Conservation (phyloP, 2,888 invertebrate species). For the Diplazon laetatorius region DNA sequence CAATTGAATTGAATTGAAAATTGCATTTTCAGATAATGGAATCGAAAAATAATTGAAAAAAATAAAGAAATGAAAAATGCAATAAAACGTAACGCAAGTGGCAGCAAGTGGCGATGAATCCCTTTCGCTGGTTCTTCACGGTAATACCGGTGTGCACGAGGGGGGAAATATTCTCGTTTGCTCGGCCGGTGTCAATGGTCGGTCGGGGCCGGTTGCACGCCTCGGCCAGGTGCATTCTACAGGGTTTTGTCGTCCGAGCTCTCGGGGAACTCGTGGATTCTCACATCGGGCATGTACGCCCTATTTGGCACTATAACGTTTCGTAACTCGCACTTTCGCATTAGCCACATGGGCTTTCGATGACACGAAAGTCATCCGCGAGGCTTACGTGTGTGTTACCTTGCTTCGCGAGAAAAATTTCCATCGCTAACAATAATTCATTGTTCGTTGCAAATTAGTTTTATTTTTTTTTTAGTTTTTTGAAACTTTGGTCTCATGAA, state of each 20-base stretch:
- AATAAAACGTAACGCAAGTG: too few relatives aligned
- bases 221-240: constrained; percentile 71
- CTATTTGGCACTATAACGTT: constrained; percentile 76
- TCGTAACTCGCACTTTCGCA: constrained; percentile 79
- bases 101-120: constrained; percentile 51
- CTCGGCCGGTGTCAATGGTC: constrained; percentile 49
- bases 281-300: constrained; percentile 67
- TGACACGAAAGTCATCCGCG: constrained; percentile 1
- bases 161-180: background rate
- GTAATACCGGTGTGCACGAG: constrained; percentile 13
- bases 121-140: constrained; percentile 56
- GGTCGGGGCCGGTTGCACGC: constrained; percentile 36
- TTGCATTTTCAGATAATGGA: background rate
- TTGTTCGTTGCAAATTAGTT: too few relatives aligned
- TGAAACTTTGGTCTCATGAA: too few relatives aligned
- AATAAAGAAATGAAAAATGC: too few relatives aligned
- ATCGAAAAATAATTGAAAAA: too few relatives aligned
- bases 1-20: background rate
- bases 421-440: too few relatives aligned
- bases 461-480: too few relatives aligned
- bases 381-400: background rate
- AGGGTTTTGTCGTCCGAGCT: constrained; percentile 69
- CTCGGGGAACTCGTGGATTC: constrained; percentile 41
- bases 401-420: too few relatives aligned
- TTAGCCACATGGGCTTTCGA: constrained; percentile 5